Percentiles rank a stretch among this genome's conserved stretches.
Conservation (phyloP, 2,888 invertebrate species). For the Cylloceria caligata region DNA sequence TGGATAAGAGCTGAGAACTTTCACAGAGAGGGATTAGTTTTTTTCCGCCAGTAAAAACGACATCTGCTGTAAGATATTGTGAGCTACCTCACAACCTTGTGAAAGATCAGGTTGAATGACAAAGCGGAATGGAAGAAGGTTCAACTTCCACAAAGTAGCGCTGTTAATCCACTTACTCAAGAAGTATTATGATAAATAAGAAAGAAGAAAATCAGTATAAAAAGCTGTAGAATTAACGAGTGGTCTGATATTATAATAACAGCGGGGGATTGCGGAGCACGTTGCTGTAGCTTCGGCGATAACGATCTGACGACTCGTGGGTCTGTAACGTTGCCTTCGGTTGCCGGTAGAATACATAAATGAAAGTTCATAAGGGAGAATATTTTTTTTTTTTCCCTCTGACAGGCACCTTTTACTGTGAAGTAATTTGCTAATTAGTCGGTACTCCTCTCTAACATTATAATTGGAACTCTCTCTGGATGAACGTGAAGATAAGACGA, state of each 20-base stretch:
- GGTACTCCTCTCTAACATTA: slow-evolving; percentile 7
- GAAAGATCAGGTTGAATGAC: neutral
- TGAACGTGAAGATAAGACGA: neutral
- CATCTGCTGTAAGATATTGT: too few relatives aligned
- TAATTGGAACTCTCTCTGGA: slow-evolving; percentile 38
- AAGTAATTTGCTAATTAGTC: slow-evolving; percentile 60
- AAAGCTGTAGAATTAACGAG: slow-evolving; percentile 35
- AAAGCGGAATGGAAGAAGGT: neutral
- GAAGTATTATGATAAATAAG: slow-evolving; percentile 18
- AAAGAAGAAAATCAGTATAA: slow-evolving; percentile 42
- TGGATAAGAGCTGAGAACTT: neutral
- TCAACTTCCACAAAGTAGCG: neutral
- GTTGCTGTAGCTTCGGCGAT: slow-evolving; percentile 56
- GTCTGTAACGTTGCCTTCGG: slow-evolving; percentile 22
- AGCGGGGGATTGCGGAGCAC: slow-evolving; percentile 25
- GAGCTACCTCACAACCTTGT: neutral
- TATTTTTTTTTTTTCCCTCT: slow-evolving; percentile 13
- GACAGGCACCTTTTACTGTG: slow-evolving; percentile 34
- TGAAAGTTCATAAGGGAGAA: slow-evolving; percentile 5
- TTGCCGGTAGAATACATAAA: neutral
- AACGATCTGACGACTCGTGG: slow-evolving; percentile 62
- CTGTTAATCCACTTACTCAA: slow-evolving; percentile 8
- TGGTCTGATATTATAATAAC: slow-evolving; percentile 30
- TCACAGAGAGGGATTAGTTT: neutral
- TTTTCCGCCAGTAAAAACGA: neutral